Evolutionary conservation across 2,113 vertebrate genomes (phyloP).

Genomic region (Ploceus nigricollis): DNA sequence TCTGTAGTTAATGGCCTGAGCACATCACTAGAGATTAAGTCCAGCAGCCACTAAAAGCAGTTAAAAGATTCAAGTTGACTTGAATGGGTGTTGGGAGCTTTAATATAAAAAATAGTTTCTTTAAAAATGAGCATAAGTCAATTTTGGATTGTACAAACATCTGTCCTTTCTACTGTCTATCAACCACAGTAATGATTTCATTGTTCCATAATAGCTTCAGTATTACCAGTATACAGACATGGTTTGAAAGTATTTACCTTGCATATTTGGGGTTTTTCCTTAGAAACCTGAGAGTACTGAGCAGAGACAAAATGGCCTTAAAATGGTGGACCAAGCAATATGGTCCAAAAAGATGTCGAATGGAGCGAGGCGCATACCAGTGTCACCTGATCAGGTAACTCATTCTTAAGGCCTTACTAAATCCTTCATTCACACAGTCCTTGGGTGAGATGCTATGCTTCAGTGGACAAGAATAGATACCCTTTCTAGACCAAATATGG

Average conservation of each 20-base stretch:
- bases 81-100: neutral
- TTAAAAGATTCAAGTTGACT: neutral
- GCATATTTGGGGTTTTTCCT: neutral
- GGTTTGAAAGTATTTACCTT: neutral
- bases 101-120: neutral
- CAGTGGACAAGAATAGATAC: neutral
- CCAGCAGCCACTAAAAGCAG: neutral
- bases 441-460: neutral
- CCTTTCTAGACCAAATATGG: neutral
- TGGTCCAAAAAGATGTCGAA: slow-evolving; percentile 99
- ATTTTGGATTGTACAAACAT: neutral
- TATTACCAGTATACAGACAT: neutral
- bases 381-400: slow-evolving; percentile 91
- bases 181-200: neutral
- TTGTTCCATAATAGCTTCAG: neutral
- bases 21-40: neutral
- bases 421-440: neutral
- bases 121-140: neutral
- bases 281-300: slow-evolving; percentile 95
- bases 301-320: slow-evolving; percentile 96
- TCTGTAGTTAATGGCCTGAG: neutral
- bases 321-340: slow-evolving; percentile 99
- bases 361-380: slow-evolving; percentile 90
- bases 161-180: neutral
- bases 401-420: neutral